A percentile compares a stretch with the other conserved stretches of the same genome.
Evolutionary conservation across 92 coral and sea anemone genomes (phyloP).

Genomic region (Epizoanthus illoricatus): DNA sequence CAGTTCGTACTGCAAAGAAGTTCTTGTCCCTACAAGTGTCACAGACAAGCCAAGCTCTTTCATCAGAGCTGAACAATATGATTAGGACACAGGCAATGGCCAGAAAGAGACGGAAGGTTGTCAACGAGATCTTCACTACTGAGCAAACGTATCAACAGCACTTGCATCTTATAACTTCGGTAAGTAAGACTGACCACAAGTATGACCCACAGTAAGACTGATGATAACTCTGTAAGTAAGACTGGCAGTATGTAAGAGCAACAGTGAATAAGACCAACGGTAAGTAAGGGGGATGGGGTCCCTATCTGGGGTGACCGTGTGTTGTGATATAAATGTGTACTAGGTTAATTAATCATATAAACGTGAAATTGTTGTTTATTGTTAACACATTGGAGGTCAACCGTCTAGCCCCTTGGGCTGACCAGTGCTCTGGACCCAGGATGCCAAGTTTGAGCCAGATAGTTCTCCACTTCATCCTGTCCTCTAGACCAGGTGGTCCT

Average conservation of each 20-base stretch:
- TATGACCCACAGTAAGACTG: not conserved
- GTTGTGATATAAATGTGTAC: too few relatives aligned
- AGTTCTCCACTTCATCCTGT: too few relatives aligned
- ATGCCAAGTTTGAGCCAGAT: too few relatives aligned
- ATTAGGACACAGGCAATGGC: conserved; percentile 67
- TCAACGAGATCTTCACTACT: conserved; percentile 88
- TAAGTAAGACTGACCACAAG: conserved; percentile 43
- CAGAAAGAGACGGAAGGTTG: conserved; percentile 82
- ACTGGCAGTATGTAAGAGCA: not conserved
- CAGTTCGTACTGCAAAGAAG: conserved; percentile 91
- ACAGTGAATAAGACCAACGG: too few relatives aligned
- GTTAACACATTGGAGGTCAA: too few relatives aligned
- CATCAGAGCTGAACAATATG: conserved; percentile 83
- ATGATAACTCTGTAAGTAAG: too few relatives aligned
- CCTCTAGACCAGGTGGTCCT: too few relatives aligned
- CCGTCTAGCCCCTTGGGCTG: too few relatives aligned
- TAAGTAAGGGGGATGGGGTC: too few relatives aligned
- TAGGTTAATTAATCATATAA: not conserved
- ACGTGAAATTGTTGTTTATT: too few relatives aligned
- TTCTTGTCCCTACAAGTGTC: conserved; percentile 93
- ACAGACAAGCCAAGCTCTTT: conserved; percentile 88
- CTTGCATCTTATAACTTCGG: conserved; percentile 72
- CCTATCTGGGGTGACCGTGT: too few relatives aligned
- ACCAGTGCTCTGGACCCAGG: too few relatives aligned
- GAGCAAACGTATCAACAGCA: conserved; percentile 95